Evolutionary conservation across 2,888 invertebrate genomes (phyloP).

Genomic region (Graphium colonna): DNA sequence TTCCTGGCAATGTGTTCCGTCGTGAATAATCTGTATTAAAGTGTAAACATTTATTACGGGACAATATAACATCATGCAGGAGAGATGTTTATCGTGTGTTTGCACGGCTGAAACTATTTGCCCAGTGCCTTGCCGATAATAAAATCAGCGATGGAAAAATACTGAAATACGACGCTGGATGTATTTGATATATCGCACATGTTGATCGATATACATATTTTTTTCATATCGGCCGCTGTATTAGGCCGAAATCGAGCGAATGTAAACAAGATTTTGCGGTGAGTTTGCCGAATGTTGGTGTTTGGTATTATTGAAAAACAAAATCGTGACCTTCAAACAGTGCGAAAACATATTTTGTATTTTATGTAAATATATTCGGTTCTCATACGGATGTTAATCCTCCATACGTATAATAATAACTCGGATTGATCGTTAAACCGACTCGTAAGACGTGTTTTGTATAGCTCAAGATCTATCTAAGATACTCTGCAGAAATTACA

Average conservation of each 20-base stretch:
- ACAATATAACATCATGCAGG: constrained; percentile 13
- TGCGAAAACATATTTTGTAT: constrained; percentile 3
- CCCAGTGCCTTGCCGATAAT: constrained; percentile 27
- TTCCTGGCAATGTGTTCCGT: neutral
- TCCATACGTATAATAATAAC: constrained; percentile 8
- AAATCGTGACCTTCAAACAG: constrained; percentile 18
- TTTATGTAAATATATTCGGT: constrained; percentile 6
- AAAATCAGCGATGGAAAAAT: constrained; percentile 30
- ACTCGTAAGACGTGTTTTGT: constrained; percentile 7
- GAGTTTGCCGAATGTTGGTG: constrained; percentile 24
- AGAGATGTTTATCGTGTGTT: constrained; percentile 19
- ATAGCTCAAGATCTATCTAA: neutral
- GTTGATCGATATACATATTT: constrained; percentile 19
- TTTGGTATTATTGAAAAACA: constrained; percentile 14
- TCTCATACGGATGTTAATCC: neutral
- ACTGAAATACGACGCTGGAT: constrained; percentile 24
- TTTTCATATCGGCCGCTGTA: constrained; percentile 24
- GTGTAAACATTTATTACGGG: constrained; percentile 9
- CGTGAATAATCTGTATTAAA: constrained; percentile 4
- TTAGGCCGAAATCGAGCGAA: constrained; percentile 17
- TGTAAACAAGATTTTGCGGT: constrained; percentile 27
- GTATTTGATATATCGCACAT: constrained; percentile 22
- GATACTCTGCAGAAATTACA: constrained; percentile 3
- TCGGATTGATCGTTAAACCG: neutral
- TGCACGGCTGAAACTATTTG: constrained; percentile 15